A percentile compares a stretch with the other conserved stretches of the same genome.
Evolutionary conservation across 2,113 vertebrate species (phyloP).

Genomic region (Erythrolamprus reginae): DNA sequence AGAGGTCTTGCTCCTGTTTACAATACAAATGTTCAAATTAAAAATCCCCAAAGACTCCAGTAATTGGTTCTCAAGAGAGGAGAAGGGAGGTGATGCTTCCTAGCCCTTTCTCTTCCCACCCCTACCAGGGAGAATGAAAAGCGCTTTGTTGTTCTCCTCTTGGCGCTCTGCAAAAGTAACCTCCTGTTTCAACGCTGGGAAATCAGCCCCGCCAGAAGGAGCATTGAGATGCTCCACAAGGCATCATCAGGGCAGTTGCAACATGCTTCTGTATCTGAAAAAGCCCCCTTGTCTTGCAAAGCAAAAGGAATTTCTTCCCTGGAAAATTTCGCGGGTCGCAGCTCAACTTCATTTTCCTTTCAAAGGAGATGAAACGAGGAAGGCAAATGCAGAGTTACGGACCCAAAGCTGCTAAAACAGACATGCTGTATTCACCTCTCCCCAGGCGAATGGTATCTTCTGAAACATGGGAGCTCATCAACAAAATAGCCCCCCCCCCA

Average conservation of each 20-base stretch:
- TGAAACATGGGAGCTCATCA: background rate
- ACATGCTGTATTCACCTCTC: background rate
- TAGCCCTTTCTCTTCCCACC: background rate
- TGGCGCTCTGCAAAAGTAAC: background rate
- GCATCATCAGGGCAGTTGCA: slow-evolving; percentile 11
- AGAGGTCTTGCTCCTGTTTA: slow-evolving; percentile 51
- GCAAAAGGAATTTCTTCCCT: slow-evolving; percentile 15
- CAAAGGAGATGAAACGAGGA: background rate
- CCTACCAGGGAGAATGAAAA: background rate
- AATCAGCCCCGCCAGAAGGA: slow-evolving; percentile 6
- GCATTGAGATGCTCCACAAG: slow-evolving; percentile 1
- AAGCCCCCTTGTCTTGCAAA: slow-evolving; percentile 5
- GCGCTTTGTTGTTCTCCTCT: background rate
- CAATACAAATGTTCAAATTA: slow-evolving; percentile 72
- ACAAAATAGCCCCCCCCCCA: background rate
- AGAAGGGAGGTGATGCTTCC: slow-evolving; percentile 16
- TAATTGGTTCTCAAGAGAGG: slow-evolving; percentile 56
- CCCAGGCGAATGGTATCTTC: background rate
- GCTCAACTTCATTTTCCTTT: background rate
- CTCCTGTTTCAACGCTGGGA: slow-evolving; percentile 5
- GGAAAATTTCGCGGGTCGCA: background rate
- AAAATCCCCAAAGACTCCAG: slow-evolving; percentile 50
- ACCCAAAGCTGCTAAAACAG: background rate
- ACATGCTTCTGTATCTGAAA: background rate
- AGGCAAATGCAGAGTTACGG: background rate